These are phyloP conservation scores for Carlito syrichta DNA, from an alignment of 2,113 vertebrate species.

Conservation along the genomic window DNA sequence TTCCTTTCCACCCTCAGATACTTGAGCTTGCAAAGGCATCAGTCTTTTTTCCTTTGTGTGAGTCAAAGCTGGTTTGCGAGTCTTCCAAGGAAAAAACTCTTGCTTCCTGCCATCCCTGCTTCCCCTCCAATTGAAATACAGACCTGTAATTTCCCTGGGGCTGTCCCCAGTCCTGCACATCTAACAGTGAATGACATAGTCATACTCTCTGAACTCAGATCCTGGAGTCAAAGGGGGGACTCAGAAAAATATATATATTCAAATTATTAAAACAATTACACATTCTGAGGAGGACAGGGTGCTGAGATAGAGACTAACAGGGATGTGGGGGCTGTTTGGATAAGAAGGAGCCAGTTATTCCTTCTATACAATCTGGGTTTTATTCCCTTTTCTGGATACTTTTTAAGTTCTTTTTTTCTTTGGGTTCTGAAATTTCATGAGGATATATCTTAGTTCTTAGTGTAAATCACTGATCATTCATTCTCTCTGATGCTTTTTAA, in stretches of 20 bases:
- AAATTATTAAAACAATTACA: background rate
- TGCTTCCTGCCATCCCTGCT: background rate
- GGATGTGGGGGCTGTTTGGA: background rate
- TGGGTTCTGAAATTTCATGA: background rate
- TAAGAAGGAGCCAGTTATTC: background rate
- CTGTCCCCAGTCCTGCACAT: no score
- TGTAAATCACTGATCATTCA: no score
- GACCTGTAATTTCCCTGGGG: background rate
- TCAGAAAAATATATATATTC: background rate
- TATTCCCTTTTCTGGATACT: background rate
- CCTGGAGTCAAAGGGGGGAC: background rate
- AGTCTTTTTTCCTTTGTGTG: background rate
- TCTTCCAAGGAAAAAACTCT: background rate
- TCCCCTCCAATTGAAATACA: background rate
- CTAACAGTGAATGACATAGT: background rate
- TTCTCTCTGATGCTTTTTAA: background rate
- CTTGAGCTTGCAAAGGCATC: background rate
- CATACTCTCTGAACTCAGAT: background rate
- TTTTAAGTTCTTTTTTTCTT: background rate
- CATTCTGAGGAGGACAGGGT: background rate
- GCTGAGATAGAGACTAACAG: background rate
- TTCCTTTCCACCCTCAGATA: background rate
- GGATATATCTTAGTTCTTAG: background rate
- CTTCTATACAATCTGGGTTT: background rate
- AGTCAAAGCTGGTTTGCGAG: background rate